phyloP scores from a whole-genome alignment of 2,113 vertebrate genomes.

The Bos indicus region DNA sequence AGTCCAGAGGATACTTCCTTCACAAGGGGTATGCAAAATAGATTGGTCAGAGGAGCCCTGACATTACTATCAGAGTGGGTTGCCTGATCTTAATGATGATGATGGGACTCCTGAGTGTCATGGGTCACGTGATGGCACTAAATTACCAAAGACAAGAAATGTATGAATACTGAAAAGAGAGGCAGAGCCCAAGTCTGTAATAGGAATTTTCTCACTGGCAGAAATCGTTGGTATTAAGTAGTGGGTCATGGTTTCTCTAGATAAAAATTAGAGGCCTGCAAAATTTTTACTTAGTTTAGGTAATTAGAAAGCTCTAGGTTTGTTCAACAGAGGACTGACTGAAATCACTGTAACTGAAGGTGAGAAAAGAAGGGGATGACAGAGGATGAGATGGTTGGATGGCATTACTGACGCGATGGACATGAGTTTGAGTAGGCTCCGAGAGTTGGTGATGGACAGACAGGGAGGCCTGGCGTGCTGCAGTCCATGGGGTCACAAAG shows the following conservation, averaged over 20 bases:
- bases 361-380: not conserved
- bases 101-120: not conserved
- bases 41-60: not conserved
- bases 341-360: not conserved
- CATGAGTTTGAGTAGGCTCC: not conserved
- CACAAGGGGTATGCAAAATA: not conserved
- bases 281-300: not conserved
- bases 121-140: not conserved
- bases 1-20: not conserved
- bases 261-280: not conserved
- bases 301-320: not conserved
- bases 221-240: not conserved
- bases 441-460: not conserved
- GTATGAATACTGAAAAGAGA: not conserved
- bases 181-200: not conserved
- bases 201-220: not conserved
- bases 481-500: not conserved
- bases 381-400: not conserved
- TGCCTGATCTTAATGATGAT: not conserved
- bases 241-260: not conserved
- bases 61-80: not conserved
- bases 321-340: not conserved
- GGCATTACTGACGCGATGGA: fast-evolving
- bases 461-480: not conserved
- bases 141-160: not conserved